Conservation (phyloP, 2,113 vertebrate species). For the Amphiprion ocellaris region DNA sequence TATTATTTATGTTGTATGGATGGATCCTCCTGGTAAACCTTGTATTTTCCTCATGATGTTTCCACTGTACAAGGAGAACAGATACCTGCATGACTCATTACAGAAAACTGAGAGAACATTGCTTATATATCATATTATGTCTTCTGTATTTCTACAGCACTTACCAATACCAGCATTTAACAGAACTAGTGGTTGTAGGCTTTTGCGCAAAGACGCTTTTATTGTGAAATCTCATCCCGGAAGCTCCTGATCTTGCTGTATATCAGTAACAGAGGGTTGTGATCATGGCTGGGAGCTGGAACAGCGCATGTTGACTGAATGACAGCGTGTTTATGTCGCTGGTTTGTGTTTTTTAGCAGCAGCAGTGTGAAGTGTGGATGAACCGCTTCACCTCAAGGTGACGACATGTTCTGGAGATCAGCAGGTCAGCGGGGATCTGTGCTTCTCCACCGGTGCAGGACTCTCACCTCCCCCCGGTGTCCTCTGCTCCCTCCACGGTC, state of each 20-base stretch:
- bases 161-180: background rate
- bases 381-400: background rate
- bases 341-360: background rate
- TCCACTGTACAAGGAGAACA: no score
- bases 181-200: no score
- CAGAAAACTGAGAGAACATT: no score
- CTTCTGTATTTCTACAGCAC: no score
- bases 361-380: background rate
- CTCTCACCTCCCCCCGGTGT: background rate
- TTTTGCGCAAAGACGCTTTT: background rate
- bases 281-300: background rate
- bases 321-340: background rate
- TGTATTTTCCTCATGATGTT: no score
- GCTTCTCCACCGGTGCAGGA: constrained; percentile 30
- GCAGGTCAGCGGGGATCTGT: constrained; percentile 28
- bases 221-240: constrained; percentile 42
- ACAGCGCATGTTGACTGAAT: background rate
- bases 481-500: constrained; percentile 9
- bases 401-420: constrained; percentile 58
- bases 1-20: no score
- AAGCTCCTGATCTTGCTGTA: background rate
- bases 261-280: background rate
- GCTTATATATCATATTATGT: no score
- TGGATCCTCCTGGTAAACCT: no score
- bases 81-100: no score